Evolutionary conservation across 2,888 invertebrate genomes (phyloP).

Genomic region (Pollenia angustigena): DNA sequence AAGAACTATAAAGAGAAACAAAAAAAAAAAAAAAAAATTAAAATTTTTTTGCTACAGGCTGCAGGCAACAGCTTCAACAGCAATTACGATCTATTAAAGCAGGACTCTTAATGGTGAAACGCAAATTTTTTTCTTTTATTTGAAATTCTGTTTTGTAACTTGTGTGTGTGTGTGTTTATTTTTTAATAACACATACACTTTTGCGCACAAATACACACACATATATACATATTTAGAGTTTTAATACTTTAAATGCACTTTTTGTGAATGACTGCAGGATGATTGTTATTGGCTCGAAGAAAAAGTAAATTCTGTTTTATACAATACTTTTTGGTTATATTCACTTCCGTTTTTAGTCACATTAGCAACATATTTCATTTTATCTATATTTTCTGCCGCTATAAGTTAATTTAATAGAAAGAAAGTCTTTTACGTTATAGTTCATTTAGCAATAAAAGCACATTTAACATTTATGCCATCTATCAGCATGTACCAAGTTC

Average conservation of each 20-base stretch:
- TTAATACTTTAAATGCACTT: not conserved
- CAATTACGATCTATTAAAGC: not conserved
- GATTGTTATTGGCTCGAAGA: too few species aligned
- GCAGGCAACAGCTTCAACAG: conserved; percentile 4
- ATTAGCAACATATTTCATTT: too few species aligned
- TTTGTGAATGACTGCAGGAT: not conserved
- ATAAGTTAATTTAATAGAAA: too few species aligned
- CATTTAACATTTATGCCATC: too few species aligned
- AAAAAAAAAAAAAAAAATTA: not conserved
- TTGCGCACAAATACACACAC: not conserved
- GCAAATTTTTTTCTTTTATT: not conserved
- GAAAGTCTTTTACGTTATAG: too few species aligned
- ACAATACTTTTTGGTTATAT: too few species aligned
- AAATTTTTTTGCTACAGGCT: not conserved
- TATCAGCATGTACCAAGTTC: too few species aligned
- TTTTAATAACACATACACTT: not conserved
- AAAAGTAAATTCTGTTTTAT: too few species aligned
- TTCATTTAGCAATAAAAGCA: too few species aligned
- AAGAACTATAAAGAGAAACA: not conserved
- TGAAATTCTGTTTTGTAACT: not conserved
- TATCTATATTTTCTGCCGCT: too few species aligned
- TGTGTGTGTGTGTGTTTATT: too few species aligned
- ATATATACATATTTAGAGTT: not conserved
- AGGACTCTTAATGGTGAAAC: conserved; percentile 7
- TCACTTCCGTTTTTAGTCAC: too few species aligned